Evolutionary conservation across 2,888 invertebrate species (phyloP).

Genomic region (Caenorhabditis doughertyi): DNA sequence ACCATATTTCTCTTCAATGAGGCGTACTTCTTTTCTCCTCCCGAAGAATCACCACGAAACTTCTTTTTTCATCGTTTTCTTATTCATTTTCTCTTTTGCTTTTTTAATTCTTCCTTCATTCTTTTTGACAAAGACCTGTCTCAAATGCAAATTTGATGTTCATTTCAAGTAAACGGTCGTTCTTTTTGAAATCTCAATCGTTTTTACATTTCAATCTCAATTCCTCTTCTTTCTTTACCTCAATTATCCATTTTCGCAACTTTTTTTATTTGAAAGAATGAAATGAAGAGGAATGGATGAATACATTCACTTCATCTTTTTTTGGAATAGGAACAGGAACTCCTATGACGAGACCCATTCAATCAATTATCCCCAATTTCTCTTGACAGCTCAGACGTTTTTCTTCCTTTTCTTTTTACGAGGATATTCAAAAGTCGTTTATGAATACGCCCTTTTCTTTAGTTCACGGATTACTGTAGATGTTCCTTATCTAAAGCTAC

Average conservation of each 20-base stretch:
- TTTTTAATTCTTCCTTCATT: slow-evolving; percentile 2
- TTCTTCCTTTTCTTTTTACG: slow-evolving; percentile 9
- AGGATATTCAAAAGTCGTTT: neutral
- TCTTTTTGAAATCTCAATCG: slow-evolving; percentile 27
- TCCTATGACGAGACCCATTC: slow-evolving; percentile 30
- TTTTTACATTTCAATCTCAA: slow-evolving; percentile 33
- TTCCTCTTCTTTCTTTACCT: neutral
- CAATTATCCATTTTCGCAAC: slow-evolving; percentile 48
- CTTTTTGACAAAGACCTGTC: slow-evolving; percentile 43
- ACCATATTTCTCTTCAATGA: slow-evolving; percentile 45
- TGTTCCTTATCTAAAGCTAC: too few relatives aligned
- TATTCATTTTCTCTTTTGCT: neutral
- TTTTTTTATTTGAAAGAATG: slow-evolving; percentile 1
- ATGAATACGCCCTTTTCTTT: neutral
- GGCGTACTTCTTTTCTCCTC: slow-evolving; percentile 12
- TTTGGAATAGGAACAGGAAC: slow-evolving; percentile 36
- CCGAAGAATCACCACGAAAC: slow-evolving; percentile 32
- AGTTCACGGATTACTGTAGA: neutral
- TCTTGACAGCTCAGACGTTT: slow-evolving; percentile 36
- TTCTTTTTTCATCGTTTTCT: slow-evolving; percentile 22
- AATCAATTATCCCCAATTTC: slow-evolving; percentile 54
- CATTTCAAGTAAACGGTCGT: slow-evolving; percentile 49
- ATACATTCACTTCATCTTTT: neutral
- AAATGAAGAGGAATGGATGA: slow-evolving; percentile 17
- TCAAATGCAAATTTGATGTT: slow-evolving; percentile 50